Conservation (phyloP, 2,797 vertebrate genomes). For the Poliocrania exsul region DNA sequence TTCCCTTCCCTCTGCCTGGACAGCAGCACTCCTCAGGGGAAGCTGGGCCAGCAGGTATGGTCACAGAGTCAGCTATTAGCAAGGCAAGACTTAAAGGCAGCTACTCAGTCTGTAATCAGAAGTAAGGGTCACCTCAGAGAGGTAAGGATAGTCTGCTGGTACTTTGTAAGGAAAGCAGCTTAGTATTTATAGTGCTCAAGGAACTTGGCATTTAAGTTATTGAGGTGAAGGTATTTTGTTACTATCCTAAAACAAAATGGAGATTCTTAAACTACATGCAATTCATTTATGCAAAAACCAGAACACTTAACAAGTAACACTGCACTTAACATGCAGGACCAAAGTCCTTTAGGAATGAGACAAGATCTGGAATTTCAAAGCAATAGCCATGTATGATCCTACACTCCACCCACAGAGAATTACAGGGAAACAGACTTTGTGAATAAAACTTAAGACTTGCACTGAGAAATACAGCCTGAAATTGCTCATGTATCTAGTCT, state of each 20-base stretch:
- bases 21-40: background rate
- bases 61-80: background rate
- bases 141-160: background rate
- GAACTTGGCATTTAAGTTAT: background rate
- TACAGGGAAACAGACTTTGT: background rate
- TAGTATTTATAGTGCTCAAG: background rate
- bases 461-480: background rate
- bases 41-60: background rate
- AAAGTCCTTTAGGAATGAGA: background rate
- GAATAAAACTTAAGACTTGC: background rate
- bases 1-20: background rate
- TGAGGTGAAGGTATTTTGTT: background rate
- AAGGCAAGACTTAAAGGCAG: background rate
- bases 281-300: background rate
- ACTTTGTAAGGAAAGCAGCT: background rate
- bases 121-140: background rate
- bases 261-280: background rate
- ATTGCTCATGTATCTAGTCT: background rate
- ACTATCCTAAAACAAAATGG: background rate
- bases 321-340: background rate
- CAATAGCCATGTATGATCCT: background rate
- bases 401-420: background rate
- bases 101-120: background rate
- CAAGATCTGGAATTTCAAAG: background rate
- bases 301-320: background rate